Conservation (phyloP, 2,797 vertebrate genomes). For the Anableps anableps region DNA sequence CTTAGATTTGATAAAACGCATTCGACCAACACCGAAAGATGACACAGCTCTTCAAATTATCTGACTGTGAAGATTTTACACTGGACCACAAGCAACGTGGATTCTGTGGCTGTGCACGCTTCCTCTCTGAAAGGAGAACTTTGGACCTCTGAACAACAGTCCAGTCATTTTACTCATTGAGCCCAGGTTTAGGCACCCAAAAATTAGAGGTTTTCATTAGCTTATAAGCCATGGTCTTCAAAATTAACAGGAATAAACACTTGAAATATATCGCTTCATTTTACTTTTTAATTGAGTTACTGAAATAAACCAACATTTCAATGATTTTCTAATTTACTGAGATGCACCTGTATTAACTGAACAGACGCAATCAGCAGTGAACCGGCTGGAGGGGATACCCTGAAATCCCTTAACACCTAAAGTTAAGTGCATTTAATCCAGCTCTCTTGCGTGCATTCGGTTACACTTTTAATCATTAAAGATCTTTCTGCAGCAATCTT, state of each 20-base stretch:
- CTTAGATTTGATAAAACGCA: too few species aligned
- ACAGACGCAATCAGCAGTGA: neutral
- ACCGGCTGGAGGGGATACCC: slow-evolving; percentile 2
- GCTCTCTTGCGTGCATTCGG: slow-evolving; percentile 60
- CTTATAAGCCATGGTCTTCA: neutral
- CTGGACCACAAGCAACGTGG: neutral
- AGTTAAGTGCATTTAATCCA: slow-evolving; percentile 62
- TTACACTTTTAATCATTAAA: slow-evolving; percentile 36
- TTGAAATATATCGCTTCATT: neutral
- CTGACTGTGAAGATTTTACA: neutral
- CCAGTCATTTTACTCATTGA: neutral
- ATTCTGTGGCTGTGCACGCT: neutral
- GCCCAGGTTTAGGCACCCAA: neutral
- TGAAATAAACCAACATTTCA: neutral
- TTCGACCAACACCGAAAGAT: neutral
- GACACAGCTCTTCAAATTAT: neutral
- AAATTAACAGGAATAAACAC: neutral
- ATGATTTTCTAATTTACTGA: neutral
- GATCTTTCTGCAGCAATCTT: slow-evolving; percentile 32
- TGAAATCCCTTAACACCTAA: slow-evolving; percentile 25
- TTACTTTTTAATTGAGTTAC: neutral
- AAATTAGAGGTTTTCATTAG: neutral
- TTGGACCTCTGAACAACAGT: neutral
- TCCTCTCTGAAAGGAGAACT: neutral
- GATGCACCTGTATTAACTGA: neutral